Percentiles rank a stretch among this genome's conserved stretches.
phyloP scores from a whole-genome alignment of 2,113 vertebrate genomes.

The Pelodiscus sinensis region DNA sequence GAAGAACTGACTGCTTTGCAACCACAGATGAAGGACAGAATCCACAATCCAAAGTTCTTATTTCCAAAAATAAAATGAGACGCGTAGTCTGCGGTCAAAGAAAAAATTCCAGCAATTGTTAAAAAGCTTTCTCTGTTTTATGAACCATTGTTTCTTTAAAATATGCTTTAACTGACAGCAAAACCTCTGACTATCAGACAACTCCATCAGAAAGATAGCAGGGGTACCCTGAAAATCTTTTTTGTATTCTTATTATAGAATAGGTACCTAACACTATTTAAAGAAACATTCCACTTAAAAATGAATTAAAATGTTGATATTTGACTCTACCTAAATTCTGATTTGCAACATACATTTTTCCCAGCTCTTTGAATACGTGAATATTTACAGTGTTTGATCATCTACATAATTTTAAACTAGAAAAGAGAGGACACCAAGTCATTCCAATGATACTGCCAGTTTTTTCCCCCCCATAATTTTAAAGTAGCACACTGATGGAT shows the following conservation, averaged over 20 bases:
- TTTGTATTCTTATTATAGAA: neutral
- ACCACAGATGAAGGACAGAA: neutral
- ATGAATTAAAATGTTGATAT: neutral
- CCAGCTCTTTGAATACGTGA: neutral
- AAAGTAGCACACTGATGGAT: neutral
- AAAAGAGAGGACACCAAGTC: neutral
- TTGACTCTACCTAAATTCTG: neutral
- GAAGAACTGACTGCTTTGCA: neutral
- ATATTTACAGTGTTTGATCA: neutral
- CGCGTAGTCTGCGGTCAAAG: neutral
- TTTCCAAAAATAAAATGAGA: neutral
- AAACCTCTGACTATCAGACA: neutral
- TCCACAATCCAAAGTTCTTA: neutral
- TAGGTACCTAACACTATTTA: neutral
- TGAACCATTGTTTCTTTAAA: neutral
- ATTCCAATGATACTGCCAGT: constrained; percentile 12
- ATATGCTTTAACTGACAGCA: neutral
- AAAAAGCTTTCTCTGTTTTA: neutral
- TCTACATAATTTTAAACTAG: neutral
- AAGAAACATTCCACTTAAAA: neutral
- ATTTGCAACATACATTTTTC: neutral
- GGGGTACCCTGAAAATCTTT: neutral
- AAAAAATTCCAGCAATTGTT: neutral
- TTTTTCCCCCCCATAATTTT: neutral
- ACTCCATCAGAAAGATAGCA: constrained; percentile 1